Evolutionary conservation across 2,888 invertebrate genomes (phyloP).

Genomic region (Venustoraphidia nigricollis): DNA sequence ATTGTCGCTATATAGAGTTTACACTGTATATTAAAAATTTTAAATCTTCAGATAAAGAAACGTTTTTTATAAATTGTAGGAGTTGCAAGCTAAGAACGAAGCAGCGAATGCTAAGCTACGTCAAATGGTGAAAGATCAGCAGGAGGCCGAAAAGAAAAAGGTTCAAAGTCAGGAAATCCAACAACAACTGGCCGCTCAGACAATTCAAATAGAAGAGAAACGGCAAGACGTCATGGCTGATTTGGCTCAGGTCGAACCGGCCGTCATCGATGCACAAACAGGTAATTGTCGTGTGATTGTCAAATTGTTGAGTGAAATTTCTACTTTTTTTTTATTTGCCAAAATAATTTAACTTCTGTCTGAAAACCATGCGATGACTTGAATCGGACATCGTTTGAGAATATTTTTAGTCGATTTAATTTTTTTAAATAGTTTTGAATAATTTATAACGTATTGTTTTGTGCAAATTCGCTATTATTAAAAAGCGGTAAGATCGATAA

Average conservation of each 20-base stretch:
- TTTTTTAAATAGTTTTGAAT: too few relatives aligned
- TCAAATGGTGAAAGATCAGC: slow-evolving; percentile 99
- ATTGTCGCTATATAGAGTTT: too few relatives aligned
- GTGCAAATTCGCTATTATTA: background rate
- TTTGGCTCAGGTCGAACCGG: slow-evolving; percentile 94
- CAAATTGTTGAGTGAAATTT: background rate
- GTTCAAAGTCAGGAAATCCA: slow-evolving; percentile 96
- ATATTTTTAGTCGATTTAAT: too few relatives aligned
- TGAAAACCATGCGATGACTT: background rate
- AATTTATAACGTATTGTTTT: too few relatives aligned
- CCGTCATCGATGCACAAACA: slow-evolving; percentile 96
- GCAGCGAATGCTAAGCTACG: slow-evolving; percentile 98
- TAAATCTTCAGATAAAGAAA: background rate
- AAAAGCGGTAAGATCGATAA: slow-evolving; percentile 83
- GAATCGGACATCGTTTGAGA: background rate
- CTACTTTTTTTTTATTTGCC: background rate
- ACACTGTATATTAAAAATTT: background rate
- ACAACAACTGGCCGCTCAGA: slow-evolving; percentile 65
- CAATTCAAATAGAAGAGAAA: slow-evolving; percentile 85
- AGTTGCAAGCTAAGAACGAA: slow-evolving; percentile 92
- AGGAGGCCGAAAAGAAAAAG: slow-evolving; percentile 98
- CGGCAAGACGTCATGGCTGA: slow-evolving; percentile 90
- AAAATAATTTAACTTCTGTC: slow-evolving; percentile 1
- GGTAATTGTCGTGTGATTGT: slow-evolving; percentile 35
- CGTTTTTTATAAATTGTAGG: slow-evolving; percentile 27